Conservation (phyloP, 1,140 invertebrate genomes). For the Globodera ellingtonae region DNA sequence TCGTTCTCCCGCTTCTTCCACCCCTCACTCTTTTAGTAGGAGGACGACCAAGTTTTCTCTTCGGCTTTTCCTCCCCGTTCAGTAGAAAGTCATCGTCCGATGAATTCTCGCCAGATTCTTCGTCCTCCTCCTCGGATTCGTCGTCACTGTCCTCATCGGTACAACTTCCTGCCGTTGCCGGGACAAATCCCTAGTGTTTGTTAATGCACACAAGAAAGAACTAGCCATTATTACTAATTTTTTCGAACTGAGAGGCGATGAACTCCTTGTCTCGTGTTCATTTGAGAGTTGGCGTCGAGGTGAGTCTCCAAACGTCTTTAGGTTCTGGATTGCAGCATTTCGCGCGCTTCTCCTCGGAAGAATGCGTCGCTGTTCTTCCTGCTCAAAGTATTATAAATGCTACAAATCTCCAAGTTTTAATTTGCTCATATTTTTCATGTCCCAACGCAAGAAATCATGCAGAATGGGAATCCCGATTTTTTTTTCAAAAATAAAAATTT, state of each 20-base stretch:
- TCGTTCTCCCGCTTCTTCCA: background rate
- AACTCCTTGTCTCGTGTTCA: slow-evolving; percentile 23
- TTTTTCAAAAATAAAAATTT: no score
- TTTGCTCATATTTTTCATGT: no score
- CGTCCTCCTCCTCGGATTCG: slow-evolving; percentile 49
- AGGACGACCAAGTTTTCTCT: slow-evolving; percentile 11
- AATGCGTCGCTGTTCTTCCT: slow-evolving; percentile 48
- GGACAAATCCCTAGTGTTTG: slow-evolving; percentile 14
- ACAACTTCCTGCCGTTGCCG: slow-evolving; percentile 22
- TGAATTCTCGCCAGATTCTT: slow-evolving; percentile 49
- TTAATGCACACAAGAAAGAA: background rate
- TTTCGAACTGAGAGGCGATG: slow-evolving; percentile 6
- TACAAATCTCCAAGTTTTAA: background rate
- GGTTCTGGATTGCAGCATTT: slow-evolving; percentile 45
- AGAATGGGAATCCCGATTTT: no score
- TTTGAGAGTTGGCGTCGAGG: background rate
- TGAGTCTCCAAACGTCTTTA: slow-evolving; percentile 41
- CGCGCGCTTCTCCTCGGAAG: slow-evolving; percentile 46
- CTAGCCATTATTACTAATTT: slow-evolving; percentile 9
- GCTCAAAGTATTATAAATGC: background rate
- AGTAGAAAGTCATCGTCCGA: slow-evolving; percentile 43
- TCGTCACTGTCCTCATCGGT: slow-evolving; percentile 34
- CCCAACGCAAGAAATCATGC: no score
- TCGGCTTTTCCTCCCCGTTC: slow-evolving; percentile 18
- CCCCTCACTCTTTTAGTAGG: slow-evolving; percentile 18